These are phyloP conservation scores for Drosophila paucipuncta DNA, from an alignment of 2,888 invertebrate species.

Conservation along the genomic window DNA sequence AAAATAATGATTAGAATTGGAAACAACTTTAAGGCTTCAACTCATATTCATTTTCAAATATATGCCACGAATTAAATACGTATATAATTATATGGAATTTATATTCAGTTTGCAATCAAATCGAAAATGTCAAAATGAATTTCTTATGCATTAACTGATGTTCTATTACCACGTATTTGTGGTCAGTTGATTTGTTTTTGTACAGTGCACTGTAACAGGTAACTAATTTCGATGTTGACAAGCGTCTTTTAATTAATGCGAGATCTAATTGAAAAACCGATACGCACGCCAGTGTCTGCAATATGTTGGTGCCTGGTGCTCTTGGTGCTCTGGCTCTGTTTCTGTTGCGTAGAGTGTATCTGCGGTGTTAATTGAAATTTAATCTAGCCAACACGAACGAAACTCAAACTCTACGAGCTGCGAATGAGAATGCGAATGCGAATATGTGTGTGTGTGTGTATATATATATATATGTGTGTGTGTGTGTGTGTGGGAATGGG, in stretches of 20 bases:
- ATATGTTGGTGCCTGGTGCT: slow-evolving; percentile 32
- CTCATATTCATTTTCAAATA: neutral
- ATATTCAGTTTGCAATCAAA: neutral
- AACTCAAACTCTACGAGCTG: slow-evolving; percentile 49
- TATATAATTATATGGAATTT: neutral
- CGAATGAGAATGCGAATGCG: slow-evolving; percentile 27
- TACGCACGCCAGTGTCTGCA: slow-evolving; percentile 51
- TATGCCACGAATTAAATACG: neutral
- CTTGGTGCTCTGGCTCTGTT: neutral
- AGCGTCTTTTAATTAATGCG: slow-evolving; percentile 70
- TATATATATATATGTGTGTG: slow-evolving; percentile 1
- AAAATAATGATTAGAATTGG: neutral
- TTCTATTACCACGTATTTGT: neutral
- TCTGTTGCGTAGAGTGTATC: slow-evolving; percentile 38
- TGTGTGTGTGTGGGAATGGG: slow-evolving; percentile 52
- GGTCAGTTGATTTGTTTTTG: slow-evolving; percentile 3
- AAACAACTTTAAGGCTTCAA: neutral
- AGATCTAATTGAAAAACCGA: slow-evolving; percentile 73
- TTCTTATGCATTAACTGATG: no score
- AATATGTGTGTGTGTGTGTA: slow-evolving; percentile 8
- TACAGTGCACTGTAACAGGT: slow-evolving; percentile 9
- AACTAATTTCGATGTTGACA: slow-evolving; percentile 39
- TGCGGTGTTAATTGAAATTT: slow-evolving; percentile 76
- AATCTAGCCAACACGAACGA: slow-evolving; percentile 72
- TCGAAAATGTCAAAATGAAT: neutral